Evolutionary conservation across 2,797 vertebrate genomes (phyloP).

Genomic region (Clarias laeviceps): DNA sequence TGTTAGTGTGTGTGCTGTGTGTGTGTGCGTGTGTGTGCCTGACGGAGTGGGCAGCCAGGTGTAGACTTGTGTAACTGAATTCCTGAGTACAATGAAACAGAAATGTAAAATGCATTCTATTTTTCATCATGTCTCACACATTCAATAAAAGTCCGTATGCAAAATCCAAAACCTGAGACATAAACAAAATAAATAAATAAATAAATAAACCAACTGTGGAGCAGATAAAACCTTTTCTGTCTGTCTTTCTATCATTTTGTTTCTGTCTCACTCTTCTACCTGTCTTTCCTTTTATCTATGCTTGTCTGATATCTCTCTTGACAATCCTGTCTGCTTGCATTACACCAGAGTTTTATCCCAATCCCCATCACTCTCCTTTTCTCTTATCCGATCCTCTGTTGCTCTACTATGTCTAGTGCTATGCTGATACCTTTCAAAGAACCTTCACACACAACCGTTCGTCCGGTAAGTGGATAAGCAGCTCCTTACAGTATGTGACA

Average conservation of each 20-base stretch:
- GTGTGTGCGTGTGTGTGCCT: slow-evolving; percentile 27
- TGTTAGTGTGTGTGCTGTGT: slow-evolving; percentile 24
- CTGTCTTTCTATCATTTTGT: slow-evolving; percentile 18
- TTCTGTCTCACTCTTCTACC: slow-evolving; percentile 48
- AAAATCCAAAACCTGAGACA: neutral
- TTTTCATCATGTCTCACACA: neutral
- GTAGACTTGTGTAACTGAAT: neutral
- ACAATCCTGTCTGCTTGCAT: slow-evolving; percentile 39
- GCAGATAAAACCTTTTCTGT: slow-evolving; percentile 13
- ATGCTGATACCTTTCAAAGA: slow-evolving; percentile 27
- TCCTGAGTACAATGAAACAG: slow-evolving; percentile 23
- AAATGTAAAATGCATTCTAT: slow-evolving; percentile 29
- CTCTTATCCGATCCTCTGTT: slow-evolving; percentile 13
- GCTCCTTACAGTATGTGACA: neutral
- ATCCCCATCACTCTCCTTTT: slow-evolving; percentile 40
- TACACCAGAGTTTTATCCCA: slow-evolving; percentile 33
- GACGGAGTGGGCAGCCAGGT: slow-evolving; percentile 5
- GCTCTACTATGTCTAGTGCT: neutral
- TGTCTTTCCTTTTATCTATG: slow-evolving; percentile 28
- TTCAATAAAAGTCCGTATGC: slow-evolving; percentile 6
- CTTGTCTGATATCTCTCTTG: slow-evolving; percentile 38
- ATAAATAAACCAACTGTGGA: neutral
- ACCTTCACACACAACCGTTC: slow-evolving; percentile 7
- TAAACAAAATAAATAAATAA: neutral
- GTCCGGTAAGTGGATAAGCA: neutral